Percentiles rank a stretch among this genome's conserved stretches.
Evolutionary conservation across 2,888 invertebrate genomes (phyloP).

Genomic region (Chorisops tibialis): DNA sequence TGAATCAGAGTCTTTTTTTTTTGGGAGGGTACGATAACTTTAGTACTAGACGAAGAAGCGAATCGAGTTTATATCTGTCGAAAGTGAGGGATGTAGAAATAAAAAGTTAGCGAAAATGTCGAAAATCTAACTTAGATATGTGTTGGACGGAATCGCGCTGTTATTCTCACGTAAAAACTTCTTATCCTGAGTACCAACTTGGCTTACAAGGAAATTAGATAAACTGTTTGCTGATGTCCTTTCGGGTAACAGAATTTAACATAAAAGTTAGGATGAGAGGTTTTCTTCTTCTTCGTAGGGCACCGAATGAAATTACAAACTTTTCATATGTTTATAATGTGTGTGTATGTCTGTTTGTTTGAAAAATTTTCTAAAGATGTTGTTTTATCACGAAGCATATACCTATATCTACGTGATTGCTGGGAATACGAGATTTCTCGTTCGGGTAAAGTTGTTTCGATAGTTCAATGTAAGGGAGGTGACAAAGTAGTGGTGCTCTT

Average conservation of each 20-base stretch:
- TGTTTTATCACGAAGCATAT: no score
- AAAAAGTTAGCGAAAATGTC: not conserved
- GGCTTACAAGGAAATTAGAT: constrained; percentile 30
- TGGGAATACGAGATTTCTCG: no score
- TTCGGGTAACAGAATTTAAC: constrained; percentile 26
- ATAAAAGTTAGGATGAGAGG: no score
- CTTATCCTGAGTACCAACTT: constrained; percentile 10
- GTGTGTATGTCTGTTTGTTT: no score
- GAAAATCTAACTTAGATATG: not conserved
- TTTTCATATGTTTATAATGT: constrained; percentile 15
- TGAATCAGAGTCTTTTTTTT: no score
- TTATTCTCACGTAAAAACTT: constrained; percentile 6
- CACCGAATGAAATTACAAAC: constrained; percentile 26
- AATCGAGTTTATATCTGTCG: constrained; percentile 3
- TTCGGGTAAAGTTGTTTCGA: no score
- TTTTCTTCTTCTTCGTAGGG: constrained; percentile 1
- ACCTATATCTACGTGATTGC: no score
- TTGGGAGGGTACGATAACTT: no score
- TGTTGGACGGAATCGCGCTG: constrained; percentile 6
- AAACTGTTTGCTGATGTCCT: constrained; percentile 31
- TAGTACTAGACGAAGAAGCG: not conserved
- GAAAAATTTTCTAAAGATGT: no score
- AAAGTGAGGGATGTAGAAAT: constrained; percentile 12
- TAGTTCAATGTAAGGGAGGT: no score
- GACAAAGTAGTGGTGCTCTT: no score